Conservation (phyloP, 2,888 invertebrate species). For the Platynereis dumerilii region DNA sequence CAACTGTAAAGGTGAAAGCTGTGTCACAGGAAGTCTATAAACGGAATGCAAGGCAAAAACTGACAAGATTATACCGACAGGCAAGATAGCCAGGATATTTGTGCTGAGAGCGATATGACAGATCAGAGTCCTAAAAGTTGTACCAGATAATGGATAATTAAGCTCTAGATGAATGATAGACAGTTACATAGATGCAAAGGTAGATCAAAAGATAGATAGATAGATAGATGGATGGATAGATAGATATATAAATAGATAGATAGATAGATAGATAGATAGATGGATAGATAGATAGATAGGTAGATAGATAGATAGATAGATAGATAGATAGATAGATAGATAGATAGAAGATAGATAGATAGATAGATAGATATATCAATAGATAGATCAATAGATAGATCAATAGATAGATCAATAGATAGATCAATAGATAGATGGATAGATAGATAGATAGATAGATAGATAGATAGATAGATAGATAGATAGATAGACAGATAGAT, state of each 20-base stretch:
- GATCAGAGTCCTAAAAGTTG: too few species aligned
- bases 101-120: slow-evolving; percentile 8
- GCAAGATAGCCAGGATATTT: slow-evolving; percentile 8
- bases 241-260: not conserved
- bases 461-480: not conserved
- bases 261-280: not conserved
- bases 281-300: too few species aligned
- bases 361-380: too few species aligned
- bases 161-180: not conserved
- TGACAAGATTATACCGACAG: not conserved
- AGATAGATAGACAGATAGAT: not conserved
- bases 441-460: not conserved
- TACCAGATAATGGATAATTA: too few species aligned
- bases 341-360: too few species aligned
- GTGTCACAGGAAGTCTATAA: too few species aligned
- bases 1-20: too few species aligned
- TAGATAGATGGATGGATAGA: not conserved
- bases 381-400: too few species aligned
- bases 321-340: not conserved
- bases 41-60: too few species aligned
- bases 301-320: not conserved
- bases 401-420: too few species aligned
- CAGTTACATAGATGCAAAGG: not conserved
- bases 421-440: too few species aligned
- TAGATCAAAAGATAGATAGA: not conserved